Evolutionary conservation across 2,888 invertebrate genomes (phyloP).

Genomic region (Drosophila monieri): DNA sequence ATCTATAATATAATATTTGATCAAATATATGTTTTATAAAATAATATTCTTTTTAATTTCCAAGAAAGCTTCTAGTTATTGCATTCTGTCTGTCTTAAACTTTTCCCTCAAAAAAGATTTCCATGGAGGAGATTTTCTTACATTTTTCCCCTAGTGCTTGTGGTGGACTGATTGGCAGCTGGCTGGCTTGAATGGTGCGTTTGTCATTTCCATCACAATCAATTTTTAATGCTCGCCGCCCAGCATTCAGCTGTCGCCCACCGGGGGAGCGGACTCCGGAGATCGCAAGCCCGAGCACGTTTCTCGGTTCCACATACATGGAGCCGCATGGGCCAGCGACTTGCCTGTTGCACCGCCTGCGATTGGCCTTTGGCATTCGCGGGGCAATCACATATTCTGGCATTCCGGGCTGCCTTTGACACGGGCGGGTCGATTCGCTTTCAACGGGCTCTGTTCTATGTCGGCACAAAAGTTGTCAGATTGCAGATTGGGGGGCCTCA

Average conservation of each 20-base stretch:
- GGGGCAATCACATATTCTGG: slow-evolving; percentile 16
- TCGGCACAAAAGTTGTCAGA: slow-evolving; percentile 24
- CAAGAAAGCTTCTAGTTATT: background rate
- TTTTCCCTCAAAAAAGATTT: background rate
- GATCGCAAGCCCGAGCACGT: slow-evolving; percentile 36
- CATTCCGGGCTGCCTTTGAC: slow-evolving; percentile 32
- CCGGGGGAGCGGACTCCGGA: background rate
- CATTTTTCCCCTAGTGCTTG: slow-evolving; percentile 13
- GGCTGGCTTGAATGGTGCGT: slow-evolving; percentile 12
- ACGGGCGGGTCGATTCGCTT: slow-evolving; percentile 32
- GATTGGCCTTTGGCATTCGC: slow-evolving; percentile 31
- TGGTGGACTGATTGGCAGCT: slow-evolving; percentile 15
- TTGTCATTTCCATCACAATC: slow-evolving; percentile 44
- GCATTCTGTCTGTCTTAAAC: background rate
- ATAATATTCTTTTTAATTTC: background rate
- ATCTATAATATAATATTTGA: too few relatives aligned
- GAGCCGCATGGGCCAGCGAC: slow-evolving; percentile 29
- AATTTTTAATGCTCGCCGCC: slow-evolving; percentile 52
- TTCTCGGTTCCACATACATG: slow-evolving; percentile 2
- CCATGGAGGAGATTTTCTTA: background rate
- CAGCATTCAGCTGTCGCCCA: slow-evolving; percentile 9
- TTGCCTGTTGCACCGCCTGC: slow-evolving; percentile 34
- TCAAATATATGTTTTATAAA: too few relatives aligned
- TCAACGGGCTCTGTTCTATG: slow-evolving; percentile 1
- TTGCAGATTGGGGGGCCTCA: slow-evolving; percentile 19